A percentile compares a stretch with the other conserved stretches of the same genome.
Evolutionary conservation across 1,140 invertebrate genomes (phyloP).

Genomic region (Antheraea mylitta): DNA sequence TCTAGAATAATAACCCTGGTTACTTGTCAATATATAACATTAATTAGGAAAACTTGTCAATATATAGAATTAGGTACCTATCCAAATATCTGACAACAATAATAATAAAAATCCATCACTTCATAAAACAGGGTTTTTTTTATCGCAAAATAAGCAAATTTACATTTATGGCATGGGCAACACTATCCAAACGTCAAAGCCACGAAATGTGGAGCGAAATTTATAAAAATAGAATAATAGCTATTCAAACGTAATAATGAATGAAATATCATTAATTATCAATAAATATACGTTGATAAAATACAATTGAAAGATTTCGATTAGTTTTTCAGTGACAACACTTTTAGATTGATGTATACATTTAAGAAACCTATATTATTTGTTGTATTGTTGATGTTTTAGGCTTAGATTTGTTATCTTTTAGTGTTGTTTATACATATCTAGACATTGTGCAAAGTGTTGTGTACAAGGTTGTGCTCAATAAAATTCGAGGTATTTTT

Average conservation of each 20-base stretch:
- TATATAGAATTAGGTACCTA: too few species aligned
- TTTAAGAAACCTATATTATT: background rate
- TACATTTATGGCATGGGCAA: constrained; percentile 3
- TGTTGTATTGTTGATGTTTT: constrained; percentile 7
- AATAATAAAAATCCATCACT: too few species aligned
- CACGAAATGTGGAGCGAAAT: constrained; percentile 13
- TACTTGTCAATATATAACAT: too few species aligned
- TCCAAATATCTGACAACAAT: too few species aligned
- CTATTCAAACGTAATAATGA: constrained; percentile 12
- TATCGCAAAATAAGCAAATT: background rate
- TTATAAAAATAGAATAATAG: constrained; percentile 5
- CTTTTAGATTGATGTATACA: background rate
- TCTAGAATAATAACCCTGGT: too few species aligned
- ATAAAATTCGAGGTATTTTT: background rate
- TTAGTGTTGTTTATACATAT: constrained; percentile 11
- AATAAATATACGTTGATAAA: constrained; percentile 8
- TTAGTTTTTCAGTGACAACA: background rate
- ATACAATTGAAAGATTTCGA: background rate
- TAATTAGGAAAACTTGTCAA: too few species aligned
- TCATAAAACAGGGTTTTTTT: too few species aligned
- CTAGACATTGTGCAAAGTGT: constrained; percentile 7
- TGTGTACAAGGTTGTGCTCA: constrained; percentile 13
- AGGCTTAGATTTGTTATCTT: constrained; percentile 7
- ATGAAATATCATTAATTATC: constrained; percentile 7
- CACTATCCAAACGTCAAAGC: constrained; percentile 14